Base-by-base conservation (phyloP, 2,113 vertebrate species). In the Mustela lutreola region DNA sequence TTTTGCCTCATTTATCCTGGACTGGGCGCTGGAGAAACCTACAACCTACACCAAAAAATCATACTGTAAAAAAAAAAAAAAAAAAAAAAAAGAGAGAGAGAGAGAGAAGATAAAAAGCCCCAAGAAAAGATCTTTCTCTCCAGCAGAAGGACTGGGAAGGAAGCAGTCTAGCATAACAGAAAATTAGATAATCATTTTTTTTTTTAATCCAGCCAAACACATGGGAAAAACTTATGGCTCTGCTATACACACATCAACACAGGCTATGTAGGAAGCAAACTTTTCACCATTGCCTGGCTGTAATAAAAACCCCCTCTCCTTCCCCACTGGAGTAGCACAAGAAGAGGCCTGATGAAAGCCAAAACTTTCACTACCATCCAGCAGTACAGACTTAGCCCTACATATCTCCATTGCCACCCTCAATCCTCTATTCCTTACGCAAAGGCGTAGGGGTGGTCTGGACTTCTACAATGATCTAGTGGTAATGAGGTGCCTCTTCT, bases 401-500 rank as follows among this genome's bases (percentile, higher is more conserved):
- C 31, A 33, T 14, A 16, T 0, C 2, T 63, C 8, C 19, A 28
- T 45, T 82, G 12, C 14, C 39, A 21, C 39, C 53, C 28, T 24
- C 39, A 3, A 9, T 5, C 1, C 8, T 14, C 58, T 33, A 28
- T 11, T 18, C 28, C 21, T 1, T 1, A 2, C 4, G 24, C 28
- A 39, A 16, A 18, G 10, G 28, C 14, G 5, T 4, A 15, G 28
- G 9, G 11, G 8, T 50, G 22, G 0, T 42, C 22, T 65, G 42
- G n/a, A 73, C n/a, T 53, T 71, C 33, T 8, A 86, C 14, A 14
- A 11, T 15, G 15, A 53, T 24, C 9, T 2, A n/a, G 24, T 7
- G 2, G 5, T 73, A 24, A 45, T 15, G 4, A 33, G 26, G 2
- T 0, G 26, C 11, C 28, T 2, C 22, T 60, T 24, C 7, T 8